Conservation (phyloP, 2,797 vertebrate genomes). For the Saguinus oedipus region DNA sequence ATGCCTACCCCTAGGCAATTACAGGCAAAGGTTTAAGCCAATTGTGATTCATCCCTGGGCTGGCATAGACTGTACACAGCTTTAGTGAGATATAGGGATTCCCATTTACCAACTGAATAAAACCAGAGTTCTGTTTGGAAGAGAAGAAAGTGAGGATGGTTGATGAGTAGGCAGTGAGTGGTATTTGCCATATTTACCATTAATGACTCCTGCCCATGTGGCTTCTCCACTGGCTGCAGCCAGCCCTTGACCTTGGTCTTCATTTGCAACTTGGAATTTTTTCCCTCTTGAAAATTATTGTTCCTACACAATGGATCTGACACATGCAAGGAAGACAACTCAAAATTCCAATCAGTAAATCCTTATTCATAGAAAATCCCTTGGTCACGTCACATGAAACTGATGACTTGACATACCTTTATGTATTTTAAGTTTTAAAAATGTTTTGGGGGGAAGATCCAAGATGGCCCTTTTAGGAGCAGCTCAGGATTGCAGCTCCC, state of each 20-base stretch:
- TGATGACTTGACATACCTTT: background rate
- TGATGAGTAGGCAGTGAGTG: background rate
- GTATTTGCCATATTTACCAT: background rate
- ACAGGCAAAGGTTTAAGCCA: conserved; percentile 15
- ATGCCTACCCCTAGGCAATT: background rate
- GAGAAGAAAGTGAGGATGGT: background rate
- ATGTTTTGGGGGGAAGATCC: background rate
- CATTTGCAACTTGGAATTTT: background rate
- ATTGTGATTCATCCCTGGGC: background rate
- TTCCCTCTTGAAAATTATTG: background rate
- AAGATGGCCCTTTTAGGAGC: no score
- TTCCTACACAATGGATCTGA: background rate
- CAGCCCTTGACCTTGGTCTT: background rate
- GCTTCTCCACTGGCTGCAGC: background rate
- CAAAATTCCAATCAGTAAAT: background rate
- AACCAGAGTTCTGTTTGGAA: background rate
- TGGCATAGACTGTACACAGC: background rate
- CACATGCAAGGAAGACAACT: background rate
- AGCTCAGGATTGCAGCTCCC: no score
- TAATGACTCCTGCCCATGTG: background rate
- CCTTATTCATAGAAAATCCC: background rate
- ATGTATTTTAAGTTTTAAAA: background rate
- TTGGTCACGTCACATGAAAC: background rate
- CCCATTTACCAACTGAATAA: background rate
- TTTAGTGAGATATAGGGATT: background rate